phyloP scores from a whole-genome alignment of 2,113 vertebrate genomes.

The Acanthochromis polyacanthus region DNA sequence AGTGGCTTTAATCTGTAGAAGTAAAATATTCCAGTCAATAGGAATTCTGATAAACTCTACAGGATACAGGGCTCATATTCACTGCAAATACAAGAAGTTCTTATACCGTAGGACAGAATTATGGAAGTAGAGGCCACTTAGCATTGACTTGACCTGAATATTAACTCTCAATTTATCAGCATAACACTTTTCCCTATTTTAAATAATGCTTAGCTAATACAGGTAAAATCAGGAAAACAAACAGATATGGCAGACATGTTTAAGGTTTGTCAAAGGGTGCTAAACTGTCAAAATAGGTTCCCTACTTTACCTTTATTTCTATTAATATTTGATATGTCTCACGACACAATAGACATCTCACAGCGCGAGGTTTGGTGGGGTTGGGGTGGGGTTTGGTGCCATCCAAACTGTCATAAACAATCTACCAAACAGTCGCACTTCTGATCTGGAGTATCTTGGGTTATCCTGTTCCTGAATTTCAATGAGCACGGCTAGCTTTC shows the following conservation, averaged over 20 bases:
- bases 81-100: not conserved
- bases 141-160: too few relatives aligned
- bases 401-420: not conserved
- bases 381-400: not conserved
- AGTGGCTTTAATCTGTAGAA: conserved; percentile 8
- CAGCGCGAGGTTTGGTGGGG: not conserved
- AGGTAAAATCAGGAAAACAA: not conserved
- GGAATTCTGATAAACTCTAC: conserved; percentile 6
- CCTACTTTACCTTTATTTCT: not conserved
- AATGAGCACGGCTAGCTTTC: too few relatives aligned
- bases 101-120: not conserved
- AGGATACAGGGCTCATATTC: not conserved
- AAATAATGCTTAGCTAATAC: too few relatives aligned
- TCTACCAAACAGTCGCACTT: not conserved
- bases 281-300: not conserved
- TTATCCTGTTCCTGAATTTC: not conserved
- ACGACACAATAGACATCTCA: not conserved
- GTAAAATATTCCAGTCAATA: not conserved
- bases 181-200: too few relatives aligned
- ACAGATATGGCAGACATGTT: not conserved
- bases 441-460: not conserved
- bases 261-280: not conserved
- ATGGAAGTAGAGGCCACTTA: not conserved
- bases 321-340: not conserved
- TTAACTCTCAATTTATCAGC: too few relatives aligned